A percentile compares a stretch with the other conserved stretches of the same genome.
phyloP scores from a whole-genome alignment of 2,797 vertebrate genomes.

The Sebastes matsubarae region DNA sequence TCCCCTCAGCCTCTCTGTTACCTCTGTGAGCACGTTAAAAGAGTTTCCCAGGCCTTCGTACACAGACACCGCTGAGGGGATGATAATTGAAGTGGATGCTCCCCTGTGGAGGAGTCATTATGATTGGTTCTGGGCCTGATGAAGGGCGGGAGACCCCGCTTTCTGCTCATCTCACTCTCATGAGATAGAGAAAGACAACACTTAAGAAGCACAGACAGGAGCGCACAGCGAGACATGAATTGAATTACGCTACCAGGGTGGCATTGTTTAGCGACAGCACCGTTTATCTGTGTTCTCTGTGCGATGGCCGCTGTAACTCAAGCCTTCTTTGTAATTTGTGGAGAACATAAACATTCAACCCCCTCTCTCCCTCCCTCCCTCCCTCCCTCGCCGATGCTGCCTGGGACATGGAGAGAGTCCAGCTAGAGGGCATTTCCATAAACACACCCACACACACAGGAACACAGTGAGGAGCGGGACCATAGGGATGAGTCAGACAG shows the following conservation, averaged over 20 bases:
- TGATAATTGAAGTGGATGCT: conserved; percentile 67
- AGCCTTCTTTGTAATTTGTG: conserved; percentile 55
- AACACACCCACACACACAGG: conserved; percentile 54
- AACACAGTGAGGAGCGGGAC: conserved; percentile 45
- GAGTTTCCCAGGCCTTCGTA: conserved; percentile 47
- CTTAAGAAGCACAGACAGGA: conserved; percentile 2
- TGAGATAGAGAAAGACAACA: conserved; percentile 28
- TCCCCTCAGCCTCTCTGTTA: conserved; percentile 30
- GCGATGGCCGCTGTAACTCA: conserved; percentile 36
- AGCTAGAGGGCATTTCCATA: conserved; percentile 71
- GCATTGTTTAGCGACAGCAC: conserved; percentile 27
- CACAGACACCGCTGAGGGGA: conserved; percentile 46
- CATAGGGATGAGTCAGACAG: conserved; percentile 71
- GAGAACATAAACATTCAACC: conserved; percentile 62
- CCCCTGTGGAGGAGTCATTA: conserved; percentile 73
- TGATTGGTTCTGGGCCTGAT: conserved; percentile 71
- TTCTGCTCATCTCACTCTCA: conserved; percentile 46
- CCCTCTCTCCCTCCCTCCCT: background rate
- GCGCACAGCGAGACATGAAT: conserved; percentile 2
- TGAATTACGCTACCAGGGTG: conserved; percentile 19
- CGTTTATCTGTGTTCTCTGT: conserved; percentile 35
- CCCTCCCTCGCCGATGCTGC: conserved; percentile 3
- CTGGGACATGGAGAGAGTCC: conserved; percentile 40
- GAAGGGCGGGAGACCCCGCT: conserved; percentile 49
- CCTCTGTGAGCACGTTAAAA: conserved; percentile 36